Percentiles rank a stretch among this genome's conserved stretches.
Evolutionary conservation across 2,113 vertebrate species (phyloP).

Genomic region (Canis aureus): DNA sequence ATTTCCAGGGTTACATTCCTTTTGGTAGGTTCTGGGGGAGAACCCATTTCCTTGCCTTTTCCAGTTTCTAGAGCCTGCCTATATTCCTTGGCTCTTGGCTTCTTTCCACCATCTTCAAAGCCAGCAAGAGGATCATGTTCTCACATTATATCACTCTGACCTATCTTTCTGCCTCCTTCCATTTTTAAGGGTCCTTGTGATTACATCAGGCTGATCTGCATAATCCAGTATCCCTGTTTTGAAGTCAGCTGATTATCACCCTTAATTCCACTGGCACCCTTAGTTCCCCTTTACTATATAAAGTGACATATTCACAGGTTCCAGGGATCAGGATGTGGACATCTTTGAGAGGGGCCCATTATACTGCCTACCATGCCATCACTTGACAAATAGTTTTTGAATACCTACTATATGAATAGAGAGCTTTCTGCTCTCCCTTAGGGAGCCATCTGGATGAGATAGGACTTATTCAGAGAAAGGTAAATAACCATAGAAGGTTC

Average conservation of each 20-base stretch:
- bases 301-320: neutral
- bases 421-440: neutral
- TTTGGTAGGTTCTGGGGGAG: neutral
- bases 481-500: slow-evolving; percentile 45
- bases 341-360: neutral
- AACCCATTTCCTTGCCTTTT: neutral
- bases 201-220: neutral
- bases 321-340: neutral
- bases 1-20: neutral
- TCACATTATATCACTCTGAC: neutral
- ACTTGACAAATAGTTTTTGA: slow-evolving; percentile 43
- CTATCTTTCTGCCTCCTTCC: neutral
- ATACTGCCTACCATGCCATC: neutral
- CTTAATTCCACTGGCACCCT: neutral
- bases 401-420: neutral
- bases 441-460: neutral
- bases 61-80: neutral
- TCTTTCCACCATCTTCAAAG: neutral
- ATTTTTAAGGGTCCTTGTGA: slow-evolving; percentile 10
- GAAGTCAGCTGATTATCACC: neutral
- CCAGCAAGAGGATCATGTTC: neutral
- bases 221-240: slow-evolving; percentile 2
- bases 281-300: slow-evolving; percentile 12
- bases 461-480: neutral
- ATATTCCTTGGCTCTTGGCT: neutral